These are phyloP conservation scores for Pseudorhombus dupliciocellatus DNA, from an alignment of 2,113 vertebrate species.

Conservation along the genomic window DNA sequence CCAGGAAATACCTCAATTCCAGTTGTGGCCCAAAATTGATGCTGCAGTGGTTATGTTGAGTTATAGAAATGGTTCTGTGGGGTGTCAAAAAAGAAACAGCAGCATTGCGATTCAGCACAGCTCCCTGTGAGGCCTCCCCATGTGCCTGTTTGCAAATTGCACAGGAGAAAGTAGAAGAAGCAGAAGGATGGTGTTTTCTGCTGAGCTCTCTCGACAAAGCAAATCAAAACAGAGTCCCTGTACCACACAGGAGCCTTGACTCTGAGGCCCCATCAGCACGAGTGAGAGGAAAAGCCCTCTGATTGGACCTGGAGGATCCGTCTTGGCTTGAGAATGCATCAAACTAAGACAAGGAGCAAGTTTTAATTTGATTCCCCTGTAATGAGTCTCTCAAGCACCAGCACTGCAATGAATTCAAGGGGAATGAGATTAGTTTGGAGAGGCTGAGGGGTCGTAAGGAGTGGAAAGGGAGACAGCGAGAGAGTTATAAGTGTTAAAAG, in stretches of 20 bases:
- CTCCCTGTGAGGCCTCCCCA: not conserved
- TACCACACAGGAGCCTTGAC: slow-evolving; percentile 48
- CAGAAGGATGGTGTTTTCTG: slow-evolving; percentile 5
- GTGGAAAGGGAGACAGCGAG: slow-evolving; percentile 35
- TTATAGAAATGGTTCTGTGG: too few species aligned
- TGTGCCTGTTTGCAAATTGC: not conserved
- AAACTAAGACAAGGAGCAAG: slow-evolving; percentile 66
- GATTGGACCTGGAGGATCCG: slow-evolving; percentile 61
- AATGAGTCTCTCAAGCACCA: slow-evolving; percentile 69
- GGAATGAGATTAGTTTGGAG: slow-evolving; percentile 62
- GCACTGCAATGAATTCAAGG: slow-evolving; percentile 58
- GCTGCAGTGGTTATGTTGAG: too few species aligned
- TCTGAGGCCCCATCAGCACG: slow-evolving; percentile 47
- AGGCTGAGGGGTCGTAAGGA: slow-evolving; percentile 33
- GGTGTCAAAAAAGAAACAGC: not conserved
- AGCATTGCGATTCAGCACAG: not conserved
- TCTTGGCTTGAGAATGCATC: slow-evolving; percentile 64
- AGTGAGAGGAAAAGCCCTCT: slow-evolving; percentile 14
- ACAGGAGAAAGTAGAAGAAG: not conserved
- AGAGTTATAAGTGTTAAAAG: slow-evolving; percentile 54
- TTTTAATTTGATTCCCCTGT: slow-evolving; percentile 74
- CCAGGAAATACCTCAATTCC: too few species aligned
- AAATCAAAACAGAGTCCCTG: slow-evolving; percentile 40
- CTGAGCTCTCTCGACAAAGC: slow-evolving; percentile 7
- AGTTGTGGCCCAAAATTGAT: too few species aligned